Evolutionary conservation across 2,888 invertebrate species (phyloP).

Genomic region (Epiperipatus broadwayi): DNA sequence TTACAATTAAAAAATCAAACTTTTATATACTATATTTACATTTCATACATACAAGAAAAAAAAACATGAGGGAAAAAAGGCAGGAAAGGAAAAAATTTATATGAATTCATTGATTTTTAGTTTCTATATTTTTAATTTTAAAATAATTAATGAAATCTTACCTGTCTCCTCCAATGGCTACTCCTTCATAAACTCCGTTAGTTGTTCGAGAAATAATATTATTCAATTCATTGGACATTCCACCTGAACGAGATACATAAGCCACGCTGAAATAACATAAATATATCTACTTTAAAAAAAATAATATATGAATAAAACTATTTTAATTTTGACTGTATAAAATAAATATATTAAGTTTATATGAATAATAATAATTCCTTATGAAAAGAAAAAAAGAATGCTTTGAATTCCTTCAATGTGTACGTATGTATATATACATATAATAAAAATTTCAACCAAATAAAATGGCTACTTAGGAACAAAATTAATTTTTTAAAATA

Average conservation of each 20-base stretch:
- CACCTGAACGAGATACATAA: slow-evolving; percentile 93
- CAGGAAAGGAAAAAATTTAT: slow-evolving; percentile 4
- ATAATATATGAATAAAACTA: too few species aligned
- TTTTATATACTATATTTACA: too few species aligned
- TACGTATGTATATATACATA: too few species aligned
- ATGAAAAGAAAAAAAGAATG: slow-evolving; percentile 1
- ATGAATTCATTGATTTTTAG: too few species aligned
- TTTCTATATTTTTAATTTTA: slow-evolving; percentile 1
- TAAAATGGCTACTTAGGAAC: too few species aligned
- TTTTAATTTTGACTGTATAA: background rate
- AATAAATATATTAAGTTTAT: background rate
- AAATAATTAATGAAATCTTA: slow-evolving; percentile 16
- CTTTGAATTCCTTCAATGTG: too few species aligned
- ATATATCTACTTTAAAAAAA: background rate
- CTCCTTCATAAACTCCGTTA: slow-evolving; percentile 90
- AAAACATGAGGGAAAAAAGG: too few species aligned
- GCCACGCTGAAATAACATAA: slow-evolving; percentile 50
- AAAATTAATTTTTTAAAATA: too few species aligned
- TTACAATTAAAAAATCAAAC: too few species aligned
- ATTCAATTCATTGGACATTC: slow-evolving; percentile 98
- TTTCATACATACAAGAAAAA: too few species aligned
- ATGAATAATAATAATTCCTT: background rate
- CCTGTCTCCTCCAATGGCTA: slow-evolving; percentile 88
- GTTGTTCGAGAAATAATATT: slow-evolving; percentile 91
- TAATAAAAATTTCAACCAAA: too few species aligned